Percentiles rank a stretch among this genome's conserved stretches.
Evolutionary conservation across 2,888 invertebrate species (phyloP).

Genomic region (Thymelicus lineola): DNA sequence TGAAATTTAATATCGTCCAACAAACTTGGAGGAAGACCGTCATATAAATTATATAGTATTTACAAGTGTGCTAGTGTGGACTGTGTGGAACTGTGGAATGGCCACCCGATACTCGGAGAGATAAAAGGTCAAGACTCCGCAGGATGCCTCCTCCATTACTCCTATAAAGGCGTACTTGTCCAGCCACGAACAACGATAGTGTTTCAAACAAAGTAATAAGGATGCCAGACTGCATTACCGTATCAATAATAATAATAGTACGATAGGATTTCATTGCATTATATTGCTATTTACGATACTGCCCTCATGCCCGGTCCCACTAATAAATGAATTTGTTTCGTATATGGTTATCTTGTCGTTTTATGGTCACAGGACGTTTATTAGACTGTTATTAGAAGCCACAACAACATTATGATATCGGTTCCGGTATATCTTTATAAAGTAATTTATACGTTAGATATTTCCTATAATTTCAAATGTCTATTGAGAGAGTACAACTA

Average conservation of each 20-base stretch:
- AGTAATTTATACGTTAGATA: no score
- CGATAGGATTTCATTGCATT: conserved; percentile 29
- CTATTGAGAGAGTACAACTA: no score
- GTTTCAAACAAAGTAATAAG: conserved; percentile 52
- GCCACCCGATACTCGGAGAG: conserved; percentile 27
- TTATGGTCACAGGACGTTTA: conserved; percentile 30
- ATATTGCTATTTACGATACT: conserved; percentile 15
- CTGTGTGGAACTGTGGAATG: not conserved
- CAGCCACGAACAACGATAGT: conserved; percentile 42
- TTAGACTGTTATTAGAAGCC: conserved; percentile 18
- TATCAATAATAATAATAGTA: conserved; percentile 31
- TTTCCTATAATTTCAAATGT: no score
- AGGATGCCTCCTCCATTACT: conserved; percentile 39
- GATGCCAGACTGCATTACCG: conserved; percentile 46
- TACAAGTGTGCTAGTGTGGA: not conserved
- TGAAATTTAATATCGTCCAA: no score
- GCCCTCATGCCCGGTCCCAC: not conserved
- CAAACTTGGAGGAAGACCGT: no score
- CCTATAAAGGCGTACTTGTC: conserved; percentile 42
- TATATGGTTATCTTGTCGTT: conserved; percentile 17
- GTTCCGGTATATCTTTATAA: not conserved
- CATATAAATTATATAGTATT: not conserved
- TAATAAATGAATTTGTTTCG: conserved; percentile 29
- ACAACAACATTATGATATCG: conserved; percentile 13
- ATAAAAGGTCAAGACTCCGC: conserved; percentile 50